Conservation (phyloP, 2,113 vertebrate species). For the Hoplias malabaricus region DNA sequence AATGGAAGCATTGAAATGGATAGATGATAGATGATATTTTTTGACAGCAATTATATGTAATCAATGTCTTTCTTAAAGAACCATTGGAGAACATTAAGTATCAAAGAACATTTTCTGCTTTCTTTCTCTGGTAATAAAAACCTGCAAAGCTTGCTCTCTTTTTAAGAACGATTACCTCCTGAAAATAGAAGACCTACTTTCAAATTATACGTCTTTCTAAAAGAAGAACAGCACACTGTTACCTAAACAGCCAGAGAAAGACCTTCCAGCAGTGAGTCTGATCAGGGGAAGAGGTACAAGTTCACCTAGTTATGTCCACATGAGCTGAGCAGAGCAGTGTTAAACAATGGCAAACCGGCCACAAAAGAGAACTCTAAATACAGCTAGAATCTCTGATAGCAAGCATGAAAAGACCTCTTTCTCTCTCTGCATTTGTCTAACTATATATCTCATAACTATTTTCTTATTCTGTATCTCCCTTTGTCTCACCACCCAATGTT, state of each 20-base stretch:
- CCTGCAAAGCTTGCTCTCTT: slow-evolving; percentile 9
- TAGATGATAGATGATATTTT: too few relatives aligned
- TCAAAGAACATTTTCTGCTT: neutral
- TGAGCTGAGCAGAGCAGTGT: neutral
- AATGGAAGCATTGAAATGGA: too few relatives aligned
- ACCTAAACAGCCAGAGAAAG: neutral
- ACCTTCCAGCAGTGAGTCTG: neutral
- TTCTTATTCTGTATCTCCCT: too few relatives aligned
- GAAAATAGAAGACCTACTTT: slow-evolving; percentile 49
- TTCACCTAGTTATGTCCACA: slow-evolving; percentile 21
- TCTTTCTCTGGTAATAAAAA: slow-evolving; percentile 4
- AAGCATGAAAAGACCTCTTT: slow-evolving; percentile 20
- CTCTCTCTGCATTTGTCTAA: too few relatives aligned
- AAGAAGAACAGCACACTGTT: neutral
- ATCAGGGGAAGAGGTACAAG: slow-evolving; percentile 2
- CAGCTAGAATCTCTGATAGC: slow-evolving; percentile 20
- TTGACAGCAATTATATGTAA: too few relatives aligned
- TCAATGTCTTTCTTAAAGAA: too few relatives aligned
- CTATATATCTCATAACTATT: too few relatives aligned
- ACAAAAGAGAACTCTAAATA: slow-evolving; percentile 29
- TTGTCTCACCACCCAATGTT: too few relatives aligned
- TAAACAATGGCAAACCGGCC: slow-evolving; percentile 21
- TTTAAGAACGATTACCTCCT: slow-evolving; percentile 40
- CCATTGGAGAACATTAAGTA: neutral
- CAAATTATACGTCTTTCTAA: slow-evolving; percentile 6